Evolutionary conservation across 2,888 invertebrate species (phyloP).

Genomic region (Tetragonula carbonaria): DNA sequence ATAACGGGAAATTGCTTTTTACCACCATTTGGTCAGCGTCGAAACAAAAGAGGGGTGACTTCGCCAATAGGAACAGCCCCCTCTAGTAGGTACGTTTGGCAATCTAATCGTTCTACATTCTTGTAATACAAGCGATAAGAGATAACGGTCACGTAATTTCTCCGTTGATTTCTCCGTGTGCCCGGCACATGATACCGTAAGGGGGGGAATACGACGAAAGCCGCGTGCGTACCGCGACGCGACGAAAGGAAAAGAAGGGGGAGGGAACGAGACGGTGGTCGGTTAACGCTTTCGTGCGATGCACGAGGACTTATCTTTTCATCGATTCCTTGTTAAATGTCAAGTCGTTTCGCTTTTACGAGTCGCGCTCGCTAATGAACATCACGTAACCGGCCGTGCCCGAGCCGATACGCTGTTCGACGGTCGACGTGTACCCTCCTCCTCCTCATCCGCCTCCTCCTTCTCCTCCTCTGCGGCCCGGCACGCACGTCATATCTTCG

Average conservation of each 20-base stretch:
- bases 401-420: slow-evolving; percentile 50
- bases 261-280: slow-evolving; percentile 48
- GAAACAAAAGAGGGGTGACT: background rate
- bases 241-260: background rate
- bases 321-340: slow-evolving; percentile 73
- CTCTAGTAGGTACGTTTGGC: background rate
- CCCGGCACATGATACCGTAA: slow-evolving; percentile 15
- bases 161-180: slow-evolving; percentile 42
- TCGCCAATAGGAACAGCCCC: background rate
- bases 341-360: slow-evolving; percentile 72
- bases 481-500: slow-evolving; percentile 58
- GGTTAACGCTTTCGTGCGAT: slow-evolving; percentile 66
- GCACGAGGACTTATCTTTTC: slow-evolving; percentile 69
- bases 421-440: slow-evolving; percentile 39
- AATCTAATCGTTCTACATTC: slow-evolving; percentile 53
- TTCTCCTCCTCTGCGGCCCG: background rate
- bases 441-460: background rate
- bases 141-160: slow-evolving; percentile 48
- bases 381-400: slow-evolving; percentile 59
- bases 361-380: slow-evolving; percentile 69
- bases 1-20: slow-evolving; percentile 48
- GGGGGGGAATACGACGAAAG: slow-evolving; percentile 32
- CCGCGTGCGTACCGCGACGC: background rate
- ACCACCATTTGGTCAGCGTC: slow-evolving; percentile 5
- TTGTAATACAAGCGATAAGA: slow-evolving; percentile 51